Conservation (phyloP, 2,113 vertebrate genomes). For the Oryzias celebensis region DNA sequence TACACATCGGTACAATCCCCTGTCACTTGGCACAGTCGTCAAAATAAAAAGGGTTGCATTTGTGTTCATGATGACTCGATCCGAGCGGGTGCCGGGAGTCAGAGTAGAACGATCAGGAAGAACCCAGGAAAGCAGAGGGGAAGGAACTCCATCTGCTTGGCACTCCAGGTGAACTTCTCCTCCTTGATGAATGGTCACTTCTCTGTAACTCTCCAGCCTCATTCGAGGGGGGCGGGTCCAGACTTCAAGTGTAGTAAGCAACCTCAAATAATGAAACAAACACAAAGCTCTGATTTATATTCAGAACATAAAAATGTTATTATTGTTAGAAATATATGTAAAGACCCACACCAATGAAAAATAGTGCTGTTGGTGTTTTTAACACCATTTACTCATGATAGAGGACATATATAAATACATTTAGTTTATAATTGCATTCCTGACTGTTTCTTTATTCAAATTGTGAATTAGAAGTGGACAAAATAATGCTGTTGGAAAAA, state of each 20-base stretch:
- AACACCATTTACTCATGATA: no score
- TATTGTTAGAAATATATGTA: no score
- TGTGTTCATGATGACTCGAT: slow-evolving; percentile 76
- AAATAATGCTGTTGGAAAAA: no score
- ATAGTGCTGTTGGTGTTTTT: no score
- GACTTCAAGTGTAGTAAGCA: slow-evolving; percentile 79
- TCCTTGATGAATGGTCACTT: slow-evolving; percentile 85
- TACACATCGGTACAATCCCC: slow-evolving; percentile 88
- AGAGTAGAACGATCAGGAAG: slow-evolving; percentile 82
- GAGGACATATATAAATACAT: no score
- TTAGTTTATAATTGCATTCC: no score
- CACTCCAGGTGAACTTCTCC: slow-evolving; percentile 84
- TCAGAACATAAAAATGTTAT: no score
- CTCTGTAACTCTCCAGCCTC: slow-evolving; percentile 76
- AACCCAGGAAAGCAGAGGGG: slow-evolving; percentile 88
- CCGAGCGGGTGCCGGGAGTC: slow-evolving; percentile 62
- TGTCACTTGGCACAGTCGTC: slow-evolving; percentile 74
- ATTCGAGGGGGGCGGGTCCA: slow-evolving; percentile 83
- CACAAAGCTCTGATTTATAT: background rate
- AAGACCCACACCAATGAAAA: no score
- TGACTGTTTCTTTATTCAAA: no score
- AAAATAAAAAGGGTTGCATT: slow-evolving; percentile 85
- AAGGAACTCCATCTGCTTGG: slow-evolving; percentile 82
- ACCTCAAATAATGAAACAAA: slow-evolving; percentile 55
- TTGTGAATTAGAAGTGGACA: no score